Evolutionary conservation across 2,888 invertebrate species (phyloP), one percentile per base, ranked within the genome.

Genomic region (Therioaphis trifolii): DNA sequence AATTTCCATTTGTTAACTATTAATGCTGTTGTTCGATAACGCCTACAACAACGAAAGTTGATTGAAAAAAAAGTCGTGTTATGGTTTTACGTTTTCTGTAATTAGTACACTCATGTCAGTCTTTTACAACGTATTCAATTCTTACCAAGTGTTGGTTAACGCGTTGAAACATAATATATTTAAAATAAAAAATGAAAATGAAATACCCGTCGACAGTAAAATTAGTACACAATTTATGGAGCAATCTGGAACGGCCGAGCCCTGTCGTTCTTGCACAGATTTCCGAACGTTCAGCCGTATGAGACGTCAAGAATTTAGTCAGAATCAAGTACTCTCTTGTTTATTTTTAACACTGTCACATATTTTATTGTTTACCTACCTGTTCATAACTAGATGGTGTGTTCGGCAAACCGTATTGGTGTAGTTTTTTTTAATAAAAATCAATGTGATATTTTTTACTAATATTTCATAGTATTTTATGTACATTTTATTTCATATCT

Each of bases 251-350:
- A n/a, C 24, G 24, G 12, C 18, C 1, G 55, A 69, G 55, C 78
- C 78, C 1, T 79, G 78, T 43, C 78, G 78, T 55, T 79, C 78
- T 11, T 79, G 78, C 11, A 79, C 78, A 43, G 78, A 79, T 55
- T 79, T 79, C 0, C 68, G 24, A 9, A 43, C 78, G 14, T 79
- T 79, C 40, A 79, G 40, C 27, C 69, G 69, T 68, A 79, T 79
- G 55, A 55, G 40, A n/a, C 78, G 78, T 9, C 78, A 79, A 79
- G 78, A 79, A 58, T 79, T 55, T 55, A 79, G 27, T 79, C 78
- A 78, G 55, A 69, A 0, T 27, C 68, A 43, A n/a, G 78, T 79
- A 55, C 5, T 21, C 24, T 18, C 18, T 29, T 63, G 4, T 55
- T 74, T 24, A 0, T n/a, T 4, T 11, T 55, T 21, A 4, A 9